Evolutionary conservation across 2,113 vertebrate species (phyloP), one percentile per base, ranked within the genome.

Genomic region (Azemiops feae): DNA sequence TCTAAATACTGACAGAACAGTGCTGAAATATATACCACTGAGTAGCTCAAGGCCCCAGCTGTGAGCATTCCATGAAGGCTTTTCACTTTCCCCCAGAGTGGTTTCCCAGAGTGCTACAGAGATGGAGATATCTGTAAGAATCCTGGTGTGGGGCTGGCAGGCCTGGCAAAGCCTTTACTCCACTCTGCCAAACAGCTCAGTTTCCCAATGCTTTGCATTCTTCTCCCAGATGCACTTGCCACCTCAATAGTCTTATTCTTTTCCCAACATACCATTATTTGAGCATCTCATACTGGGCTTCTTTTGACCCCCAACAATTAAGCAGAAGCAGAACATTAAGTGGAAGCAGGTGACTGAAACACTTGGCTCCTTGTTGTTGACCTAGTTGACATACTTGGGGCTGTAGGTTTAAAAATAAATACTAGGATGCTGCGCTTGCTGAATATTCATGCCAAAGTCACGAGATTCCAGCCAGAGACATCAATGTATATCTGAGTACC

Each of bases 391-490:
- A 81, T 0, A 2, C 69, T 20, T 50, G 74, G 89, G 74, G 52
- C 88, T 87, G 88, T 34, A 22, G 1, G 50, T 81, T 90, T 90
- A 92, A 91, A 92, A 91, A 55, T 0, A 93, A 87, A 34, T 89
- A 57, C 0, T 0, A 25, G 50, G 74, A 88, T 4, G 55, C 93
- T 93, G 90, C 89, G 93, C 39, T 89, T 91, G 92, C 92, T 89
- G 69, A 86, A 94, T 93, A 54, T 91, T 92, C 92, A 34, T 90
- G 74, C 87, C 92, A 91, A 91, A 94, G 94, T 85, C 69, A 34
- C 89, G 1, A 1, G 0, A 87, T 89, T 93, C 92, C 58, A 89
- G 50, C 20, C 92, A 93, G 69, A 85, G 89, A 69, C 88, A 54
- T 0, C 0, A 94, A 90, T 34, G 54, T 89, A 52, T 60, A 92